phyloP scores from a whole-genome alignment of 2,797 vertebrate species.

The Ceryle rudis region DNA sequence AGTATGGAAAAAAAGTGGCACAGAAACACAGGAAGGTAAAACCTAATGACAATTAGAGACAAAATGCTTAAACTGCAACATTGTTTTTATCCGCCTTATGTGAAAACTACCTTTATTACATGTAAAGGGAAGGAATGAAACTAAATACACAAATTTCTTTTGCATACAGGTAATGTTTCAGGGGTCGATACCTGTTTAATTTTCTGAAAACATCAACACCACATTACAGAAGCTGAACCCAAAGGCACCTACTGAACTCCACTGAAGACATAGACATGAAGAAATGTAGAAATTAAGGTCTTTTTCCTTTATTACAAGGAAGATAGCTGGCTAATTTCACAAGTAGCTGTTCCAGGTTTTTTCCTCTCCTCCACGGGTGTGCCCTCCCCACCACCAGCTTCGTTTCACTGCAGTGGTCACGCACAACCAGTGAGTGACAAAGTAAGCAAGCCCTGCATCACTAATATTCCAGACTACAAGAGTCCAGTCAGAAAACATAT shows the following conservation, averaged over 20 bases:
- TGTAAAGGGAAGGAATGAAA: background rate
- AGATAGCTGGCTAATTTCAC: constrained; percentile 33
- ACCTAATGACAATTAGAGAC: background rate
- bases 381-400: background rate
- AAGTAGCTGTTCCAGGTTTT: constrained; percentile 24
- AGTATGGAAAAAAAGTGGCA: background rate
- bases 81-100: background rate
- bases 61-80: background rate
- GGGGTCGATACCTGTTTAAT: background rate
- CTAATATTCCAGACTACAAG: background rate
- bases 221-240: background rate
- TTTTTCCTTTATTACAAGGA: background rate
- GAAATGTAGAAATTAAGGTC: background rate
- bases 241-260: background rate
- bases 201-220: background rate
- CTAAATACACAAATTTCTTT: background rate
- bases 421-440: background rate
- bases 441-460: background rate
- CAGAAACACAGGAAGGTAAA: background rate
- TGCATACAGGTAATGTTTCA: background rate
- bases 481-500: background rate
- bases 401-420: rapidly evolving
- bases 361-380: background rate
- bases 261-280: background rate
- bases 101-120: background rate